Evolutionary conservation across 2,888 invertebrate species (phyloP), one percentile per base, ranked within the genome.

Genomic region (Stramonita haemastoma): DNA sequence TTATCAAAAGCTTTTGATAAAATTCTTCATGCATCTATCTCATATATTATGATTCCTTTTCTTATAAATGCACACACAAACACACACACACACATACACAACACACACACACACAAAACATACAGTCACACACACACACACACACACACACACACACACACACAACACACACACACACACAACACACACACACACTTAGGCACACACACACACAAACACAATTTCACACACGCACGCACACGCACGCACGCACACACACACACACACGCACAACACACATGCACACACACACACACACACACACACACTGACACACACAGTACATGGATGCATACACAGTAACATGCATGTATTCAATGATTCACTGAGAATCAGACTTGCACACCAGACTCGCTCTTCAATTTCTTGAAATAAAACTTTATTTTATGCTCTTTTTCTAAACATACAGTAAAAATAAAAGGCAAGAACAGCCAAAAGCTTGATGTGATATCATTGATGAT

Each of bases 121-220:
- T n/a, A n/a, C 85, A 26, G n/a, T 4, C 60, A 73, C 4, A n/a
- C 73, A 73, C 73, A 73, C 73, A 73, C 73, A n/a, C n/a, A n/a
- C n/a, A 73, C 2, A 2, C 73, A 73, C 22, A 73, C 73, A 29
- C n/a, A 22, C 4, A 2, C 73, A 73, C 1, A 73, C 73, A 73
- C n/a, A 73, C 22, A 73, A n/a, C 66, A 66, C 26, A 79, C 79
- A 79, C 83, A 34, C 83, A 34, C 83, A 34, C 83, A 34, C 83
- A 34, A 29, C 22, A n/a, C n/a, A n/a, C 85, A 26, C 60, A 86
- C 86, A 86, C 86, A 86, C 60, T 22, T 32, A 56, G 19, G 13
- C 2, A 86, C 29, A 29, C 84, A 84, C 84, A 84, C 15, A 46
- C 84, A 36, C 84, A 84, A 13, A 84, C 85, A 84, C 84, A 84